Conservation (phyloP, 1,140 invertebrate species). For the Ceratina japonica region DNA sequence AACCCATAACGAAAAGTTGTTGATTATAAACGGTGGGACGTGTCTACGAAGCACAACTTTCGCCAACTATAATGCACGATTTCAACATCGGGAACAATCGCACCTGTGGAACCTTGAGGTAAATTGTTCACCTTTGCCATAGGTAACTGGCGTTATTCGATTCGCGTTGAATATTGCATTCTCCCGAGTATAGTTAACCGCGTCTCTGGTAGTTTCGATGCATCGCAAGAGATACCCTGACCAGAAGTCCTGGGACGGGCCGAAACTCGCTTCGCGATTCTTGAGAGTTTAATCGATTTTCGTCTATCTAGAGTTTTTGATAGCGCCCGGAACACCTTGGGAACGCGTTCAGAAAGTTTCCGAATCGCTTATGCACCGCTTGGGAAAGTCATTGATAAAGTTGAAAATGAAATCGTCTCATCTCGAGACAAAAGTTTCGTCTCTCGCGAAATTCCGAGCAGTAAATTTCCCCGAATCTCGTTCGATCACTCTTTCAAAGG, state of each 20-base stretch:
- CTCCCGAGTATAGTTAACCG: not conserved
- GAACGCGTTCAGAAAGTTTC: too few relatives aligned
- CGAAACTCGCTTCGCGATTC: not conserved
- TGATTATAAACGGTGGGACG: not conserved
- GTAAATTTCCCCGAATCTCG: not conserved
- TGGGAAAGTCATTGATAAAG: too few relatives aligned
- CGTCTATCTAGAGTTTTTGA: not conserved
- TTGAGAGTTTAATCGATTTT: slow-evolving; percentile 1
- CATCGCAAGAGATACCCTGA: not conserved
- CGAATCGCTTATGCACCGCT: too few relatives aligned
- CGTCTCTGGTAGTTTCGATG: not conserved
- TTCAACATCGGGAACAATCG: not conserved
- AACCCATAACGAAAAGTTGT: not conserved
- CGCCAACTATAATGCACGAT: not conserved
- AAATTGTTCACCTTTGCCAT: slow-evolving; percentile 22
- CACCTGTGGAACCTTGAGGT: slow-evolving; percentile 51
- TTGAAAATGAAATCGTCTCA: too few relatives aligned
- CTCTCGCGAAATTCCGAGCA: too few relatives aligned
- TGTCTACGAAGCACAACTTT: not conserved
- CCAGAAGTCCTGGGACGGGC: not conserved
- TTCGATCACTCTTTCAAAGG: not conserved
- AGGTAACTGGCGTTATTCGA: slow-evolving; percentile 6
- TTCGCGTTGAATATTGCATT: not conserved
- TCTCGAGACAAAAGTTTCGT: too few relatives aligned
- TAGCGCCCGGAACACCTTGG: too few relatives aligned